Evolutionary conservation across 2,888 invertebrate genomes (phyloP), one percentile per base, ranked within the genome.

Genomic region (Stenotaenia linearis): DNA sequence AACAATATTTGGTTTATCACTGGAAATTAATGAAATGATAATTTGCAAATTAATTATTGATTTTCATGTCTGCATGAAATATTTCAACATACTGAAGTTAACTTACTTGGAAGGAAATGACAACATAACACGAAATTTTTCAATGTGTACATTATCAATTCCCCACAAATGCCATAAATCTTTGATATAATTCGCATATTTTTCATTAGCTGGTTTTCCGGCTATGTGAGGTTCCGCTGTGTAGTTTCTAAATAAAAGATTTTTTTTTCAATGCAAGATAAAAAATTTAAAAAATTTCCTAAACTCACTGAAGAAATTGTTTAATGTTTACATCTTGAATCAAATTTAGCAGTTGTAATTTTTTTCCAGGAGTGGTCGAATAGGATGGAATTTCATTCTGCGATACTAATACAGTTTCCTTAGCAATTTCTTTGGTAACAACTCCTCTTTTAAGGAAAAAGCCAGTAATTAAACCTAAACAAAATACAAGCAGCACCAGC

Each of bases 61-160:
- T n/a, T n/a, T n/a, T n/a, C n/a, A 35, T 32, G 37, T 18, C 37
- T 10, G 18, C 30, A 3, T 3, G 21, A 23, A 79, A 32, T 23
- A 28, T 10, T 21, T 56, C 10, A 75, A 75, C 79, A 23, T 78
- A 80, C n/a, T n/a, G n/a, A n/a, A n/a, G n/a, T n/a, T n/a, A n/a
- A n/a, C n/a, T n/a, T n/a, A n/a, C 80, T 21, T 32, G 30, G 79
- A 77, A 25, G 81, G 81, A 79, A 69, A 81, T 5, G 81, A 81
- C 30, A 81, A 76, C 9, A 80, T 78, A 0, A 79, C 80, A 21
- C 69, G 56, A 74, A 80, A 81, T 21, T 45, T 76, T 32, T 78
- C 56, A 28, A 37, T 45, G 15, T 79, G 77, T 9, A 81, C 81
- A 18, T 78, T 78, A 18, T 78, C 61, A 21, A 81, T 45, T 25